A percentile compares a stretch with the other conserved stretches of the same genome.
phyloP scores from a whole-genome alignment of 2,113 vertebrate species.

The Eclectus roratus region DNA sequence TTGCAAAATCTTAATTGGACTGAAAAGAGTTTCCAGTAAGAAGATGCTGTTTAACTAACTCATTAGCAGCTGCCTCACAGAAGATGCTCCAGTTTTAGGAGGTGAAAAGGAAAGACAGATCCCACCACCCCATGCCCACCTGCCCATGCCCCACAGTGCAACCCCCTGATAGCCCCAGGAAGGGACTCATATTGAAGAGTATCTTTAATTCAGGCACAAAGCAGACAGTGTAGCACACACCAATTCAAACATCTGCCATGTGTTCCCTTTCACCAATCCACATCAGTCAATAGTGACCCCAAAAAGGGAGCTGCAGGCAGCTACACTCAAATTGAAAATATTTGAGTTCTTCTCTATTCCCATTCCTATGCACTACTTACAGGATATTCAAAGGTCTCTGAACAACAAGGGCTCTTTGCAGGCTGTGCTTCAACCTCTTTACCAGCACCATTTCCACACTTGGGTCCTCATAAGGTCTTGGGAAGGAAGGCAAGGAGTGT shows the following conservation, averaged over 20 bases:
- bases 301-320: neutral
- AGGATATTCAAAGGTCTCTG: neutral
- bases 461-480: neutral
- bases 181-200: neutral
- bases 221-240: neutral
- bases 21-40: constrained; percentile 76
- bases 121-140: neutral
- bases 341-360: neutral
- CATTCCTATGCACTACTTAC: neutral
- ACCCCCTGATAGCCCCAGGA: neutral
- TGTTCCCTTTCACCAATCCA: neutral
- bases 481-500: neutral
- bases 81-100: constrained; percentile 27
- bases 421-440: neutral
- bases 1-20: constrained; percentile 74
- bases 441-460: neutral
- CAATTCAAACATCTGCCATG: neutral
- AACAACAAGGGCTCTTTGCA: neutral
- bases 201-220: neutral
- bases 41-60: constrained; percentile 73
- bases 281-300: neutral
- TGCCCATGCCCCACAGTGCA: neutral
- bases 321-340: neutral
- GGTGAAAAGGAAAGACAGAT: neutral
- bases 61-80: constrained; percentile 69